A percentile compares a stretch with the other conserved stretches of the same genome.
Conservation (phyloP, 2,113 vertebrate species). For the Grantiella picta region DNA sequence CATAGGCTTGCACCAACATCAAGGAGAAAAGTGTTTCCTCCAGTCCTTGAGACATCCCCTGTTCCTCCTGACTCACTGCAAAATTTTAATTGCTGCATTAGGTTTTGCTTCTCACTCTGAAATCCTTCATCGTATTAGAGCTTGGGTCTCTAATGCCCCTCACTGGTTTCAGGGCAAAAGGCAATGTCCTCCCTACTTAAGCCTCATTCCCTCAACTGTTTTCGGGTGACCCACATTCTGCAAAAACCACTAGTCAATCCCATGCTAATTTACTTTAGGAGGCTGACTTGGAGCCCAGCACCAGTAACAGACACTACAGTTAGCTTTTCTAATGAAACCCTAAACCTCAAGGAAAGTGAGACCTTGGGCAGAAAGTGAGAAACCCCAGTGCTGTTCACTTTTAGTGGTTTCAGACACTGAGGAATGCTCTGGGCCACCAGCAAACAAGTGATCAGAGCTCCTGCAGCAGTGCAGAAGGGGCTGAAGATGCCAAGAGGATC, state of each 20-base stretch:
- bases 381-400: not conserved
- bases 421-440: not conserved
- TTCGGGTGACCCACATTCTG: not conserved
- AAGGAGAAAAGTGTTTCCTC: not conserved
- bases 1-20: not conserved
- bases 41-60: not conserved
- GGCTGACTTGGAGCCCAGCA: not conserved
- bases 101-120: not conserved
- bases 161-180: not conserved
- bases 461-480: not conserved
- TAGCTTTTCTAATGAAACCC: not conserved
- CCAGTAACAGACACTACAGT: not conserved
- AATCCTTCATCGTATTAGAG: not conserved
- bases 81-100: not conserved
- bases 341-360: not conserved
- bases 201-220: not conserved
- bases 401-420: rapidly evolving
- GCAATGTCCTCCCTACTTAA: not conserved
- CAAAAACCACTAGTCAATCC: not conserved
- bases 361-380: not conserved
- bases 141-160: not conserved
- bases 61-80: not conserved
- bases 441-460: not conserved
- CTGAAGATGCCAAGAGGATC: not conserved
- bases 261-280: not conserved